Base-by-base conservation (phyloP, 2,888 invertebrate species). In the Keiferia lycopersicella region DNA sequence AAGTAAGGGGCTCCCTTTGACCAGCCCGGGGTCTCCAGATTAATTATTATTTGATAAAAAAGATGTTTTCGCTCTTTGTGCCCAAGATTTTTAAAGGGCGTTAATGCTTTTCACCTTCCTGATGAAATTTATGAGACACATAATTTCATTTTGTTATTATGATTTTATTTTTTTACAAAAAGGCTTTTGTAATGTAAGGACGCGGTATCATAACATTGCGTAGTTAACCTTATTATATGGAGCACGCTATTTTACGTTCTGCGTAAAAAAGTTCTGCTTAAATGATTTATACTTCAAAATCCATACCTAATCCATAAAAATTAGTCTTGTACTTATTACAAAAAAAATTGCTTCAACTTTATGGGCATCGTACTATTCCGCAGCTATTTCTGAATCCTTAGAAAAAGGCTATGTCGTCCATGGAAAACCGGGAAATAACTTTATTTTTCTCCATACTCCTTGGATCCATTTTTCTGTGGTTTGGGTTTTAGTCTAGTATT, bases 1-100 rank as follows among this genome's bases (percentile, higher is more conserved):
- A 22, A 26, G 30, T 22, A 57, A 61, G n/a, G 26, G 12, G 45
- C 20, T 20, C 39, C 34, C 58, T 59, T 59, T 59, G 58, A 59
- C 38, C 39, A 39, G 26, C 20, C 50, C 8, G 39, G 58, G 38
- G 20, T 38, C 58, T 39, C 38, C 20, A 39, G 58, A 59, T 59
- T 59, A 59, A 59, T 59, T 59, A 59, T 59, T 38, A 26, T 45
- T 41, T 45, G 56, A 63, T 57, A 63, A 56, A 48, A 48, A 61
- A 61, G 48, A 48, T 61, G 61, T 61, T 61, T 61, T 61, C 48
- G 48, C 61, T 11, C n/a, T 61, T 61, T 48, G 18, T 61, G 12
- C 11, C 34, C 16, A 16, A 61, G 26, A 59, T 48, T 61, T 34
- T 59, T 41, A 59, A 59, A 59, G 58, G 58, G 38, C 58, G 58